Conservation (phyloP, 2,797 vertebrate species). For the Typhlichthys eigenmanni region DNA sequence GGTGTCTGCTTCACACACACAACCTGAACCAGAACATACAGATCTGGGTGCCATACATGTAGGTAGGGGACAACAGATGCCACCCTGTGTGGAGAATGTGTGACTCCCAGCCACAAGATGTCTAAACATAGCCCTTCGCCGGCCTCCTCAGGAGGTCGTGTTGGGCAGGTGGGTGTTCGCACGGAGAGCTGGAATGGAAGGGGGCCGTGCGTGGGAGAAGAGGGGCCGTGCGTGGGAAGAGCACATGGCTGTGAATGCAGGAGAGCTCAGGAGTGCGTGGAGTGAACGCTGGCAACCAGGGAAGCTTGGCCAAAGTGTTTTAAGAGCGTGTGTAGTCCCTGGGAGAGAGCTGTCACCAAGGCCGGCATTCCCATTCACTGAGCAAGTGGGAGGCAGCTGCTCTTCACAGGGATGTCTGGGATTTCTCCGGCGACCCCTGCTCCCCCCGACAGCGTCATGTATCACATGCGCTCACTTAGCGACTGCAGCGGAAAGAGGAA, state of each 20-base stretch:
- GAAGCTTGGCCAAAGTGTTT: constrained; percentile 8
- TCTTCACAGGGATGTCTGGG: constrained; percentile 68
- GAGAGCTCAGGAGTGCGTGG: too few relatives aligned
- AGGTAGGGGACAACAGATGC: constrained; percentile 49
- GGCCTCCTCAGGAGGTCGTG: constrained; percentile 38
- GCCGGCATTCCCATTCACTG: constrained; percentile 48
- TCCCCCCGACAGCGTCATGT: constrained; percentile 64
- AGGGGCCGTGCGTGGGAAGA: constrained; percentile 11
- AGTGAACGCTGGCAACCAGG: constrained; percentile 15
- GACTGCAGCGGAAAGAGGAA: constrained; percentile 65
- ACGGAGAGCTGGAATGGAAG: constrained; percentile 4
- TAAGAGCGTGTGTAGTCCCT: constrained; percentile 6
- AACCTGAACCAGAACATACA: too few relatives aligned
- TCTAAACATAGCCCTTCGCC: constrained; percentile 59
- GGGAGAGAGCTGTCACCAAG: constrained; percentile 37
- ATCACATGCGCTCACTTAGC: constrained; percentile 62
- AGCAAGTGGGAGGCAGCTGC: constrained; percentile 61
- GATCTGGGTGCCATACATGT: not conserved
- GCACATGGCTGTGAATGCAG: not conserved
- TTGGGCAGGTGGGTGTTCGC: constrained; percentile 27
- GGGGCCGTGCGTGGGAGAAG: constrained; percentile 1
- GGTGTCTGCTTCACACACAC: too few relatives aligned
- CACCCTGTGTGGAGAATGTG: constrained; percentile 45
- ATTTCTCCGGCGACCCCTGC: constrained; percentile 65
- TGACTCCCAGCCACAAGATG: constrained; percentile 57